Evolutionary conservation across 2,113 vertebrate genomes (phyloP).

Genomic region (Marmota flaviventris): DNA sequence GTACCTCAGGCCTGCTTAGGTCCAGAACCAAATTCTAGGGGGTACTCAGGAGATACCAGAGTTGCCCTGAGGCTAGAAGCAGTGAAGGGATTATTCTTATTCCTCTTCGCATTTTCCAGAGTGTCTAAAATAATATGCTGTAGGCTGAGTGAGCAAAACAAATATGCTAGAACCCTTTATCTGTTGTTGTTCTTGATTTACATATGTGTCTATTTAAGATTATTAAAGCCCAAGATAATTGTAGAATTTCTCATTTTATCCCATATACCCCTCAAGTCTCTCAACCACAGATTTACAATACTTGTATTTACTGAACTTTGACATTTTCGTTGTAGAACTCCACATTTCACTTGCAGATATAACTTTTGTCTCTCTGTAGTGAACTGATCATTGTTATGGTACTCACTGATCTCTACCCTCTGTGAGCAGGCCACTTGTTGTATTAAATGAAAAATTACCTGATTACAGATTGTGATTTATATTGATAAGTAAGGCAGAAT

Average conservation of each 20-base stretch:
- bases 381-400: not conserved
- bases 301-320: not conserved
- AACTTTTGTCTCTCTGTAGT: not conserved
- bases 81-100: not conserved
- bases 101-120: not conserved
- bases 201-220: not conserved
- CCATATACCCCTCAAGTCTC: not conserved
- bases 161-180: not conserved
- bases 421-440: not conserved
- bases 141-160: not conserved
- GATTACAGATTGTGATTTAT: not conserved
- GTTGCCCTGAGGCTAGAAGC: not conserved
- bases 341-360: not conserved
- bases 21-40: not conserved
- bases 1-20: not conserved
- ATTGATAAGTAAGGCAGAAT: not conserved
- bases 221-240: slow-evolving; percentile 24
- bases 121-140: not conserved
- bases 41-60: not conserved
- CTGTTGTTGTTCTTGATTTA: not conserved
- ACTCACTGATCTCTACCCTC: not conserved
- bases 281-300: not conserved
- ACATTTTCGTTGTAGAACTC: not conserved
- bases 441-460: not conserved
- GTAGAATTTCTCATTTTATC: not conserved